Evolutionary conservation across 2,888 invertebrate species (phyloP).

Genomic region (Cantharis nigra): DNA sequence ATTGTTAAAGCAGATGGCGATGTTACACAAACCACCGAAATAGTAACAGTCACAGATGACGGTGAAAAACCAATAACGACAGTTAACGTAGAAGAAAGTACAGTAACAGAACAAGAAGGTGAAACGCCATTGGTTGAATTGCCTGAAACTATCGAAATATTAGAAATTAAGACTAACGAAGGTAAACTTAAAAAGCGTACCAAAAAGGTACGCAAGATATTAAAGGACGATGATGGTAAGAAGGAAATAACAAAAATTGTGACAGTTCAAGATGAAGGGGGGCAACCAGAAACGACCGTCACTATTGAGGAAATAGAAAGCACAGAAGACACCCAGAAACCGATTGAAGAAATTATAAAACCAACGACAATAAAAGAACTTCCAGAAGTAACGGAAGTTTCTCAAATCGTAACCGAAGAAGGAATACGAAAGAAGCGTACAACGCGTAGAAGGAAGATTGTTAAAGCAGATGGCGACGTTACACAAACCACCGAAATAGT

Average conservation of each 20-base stretch:
- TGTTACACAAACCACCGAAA: conserved; percentile 49
- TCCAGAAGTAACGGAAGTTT: conserved; percentile 45
- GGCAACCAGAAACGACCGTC: conserved; percentile 41
- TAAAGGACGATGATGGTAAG: conserved; percentile 52
- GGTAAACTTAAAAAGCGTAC: conserved; percentile 46
- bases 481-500: conserved; percentile 56
- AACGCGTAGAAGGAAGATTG: conserved; percentile 53
- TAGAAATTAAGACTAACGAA: conserved; percentile 43
- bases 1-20: conserved; percentile 51
- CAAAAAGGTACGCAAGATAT: conserved; percentile 51
- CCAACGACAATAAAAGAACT: conserved; percentile 38
- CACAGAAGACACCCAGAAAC: neutral
- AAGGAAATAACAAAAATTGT: conserved; percentile 49
- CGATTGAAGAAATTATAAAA: neutral
- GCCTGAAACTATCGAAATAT: conserved; percentile 34
- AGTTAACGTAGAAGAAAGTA: conserved; percentile 37
- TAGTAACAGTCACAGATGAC: conserved; percentile 52
- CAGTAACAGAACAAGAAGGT: conserved; percentile 4
- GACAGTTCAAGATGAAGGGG: conserved; percentile 43
- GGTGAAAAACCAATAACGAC: conserved; percentile 53
- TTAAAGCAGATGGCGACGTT: conserved; percentile 52
- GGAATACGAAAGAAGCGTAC: conserved; percentile 43
- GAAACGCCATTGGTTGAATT: conserved; percentile 17
- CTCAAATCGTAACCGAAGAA: conserved; percentile 38
- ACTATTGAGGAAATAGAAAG: conserved; percentile 39